These are phyloP conservation scores for Potamilus streckersoni DNA, from an alignment of 1,140 invertebrate genomes.

Conservation along the genomic window DNA sequence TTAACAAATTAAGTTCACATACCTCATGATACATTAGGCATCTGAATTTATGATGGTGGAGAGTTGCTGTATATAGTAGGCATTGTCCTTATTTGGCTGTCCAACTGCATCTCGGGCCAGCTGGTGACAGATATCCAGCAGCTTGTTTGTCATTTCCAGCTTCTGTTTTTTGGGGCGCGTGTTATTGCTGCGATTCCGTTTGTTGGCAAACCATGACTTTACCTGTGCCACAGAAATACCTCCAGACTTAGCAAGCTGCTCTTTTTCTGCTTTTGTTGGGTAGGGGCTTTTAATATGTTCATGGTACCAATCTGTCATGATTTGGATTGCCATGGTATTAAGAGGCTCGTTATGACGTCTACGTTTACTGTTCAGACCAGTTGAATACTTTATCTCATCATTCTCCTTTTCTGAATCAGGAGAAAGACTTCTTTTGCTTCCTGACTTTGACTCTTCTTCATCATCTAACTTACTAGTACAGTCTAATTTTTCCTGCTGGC, in stretches of 20 bases:
- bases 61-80: conserved; percentile 58
- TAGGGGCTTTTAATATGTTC: conserved; percentile 58
- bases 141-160: conserved; percentile 53
- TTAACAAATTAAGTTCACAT: too few species aligned
- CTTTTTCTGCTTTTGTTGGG: conserved; percentile 58
- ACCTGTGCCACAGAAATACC: conserved; percentile 59
- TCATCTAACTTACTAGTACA: conserved; percentile 1
- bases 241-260: conserved; percentile 52
- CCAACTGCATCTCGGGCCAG: conserved; percentile 39
- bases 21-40: neutral
- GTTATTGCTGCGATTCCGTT: conserved; percentile 63
- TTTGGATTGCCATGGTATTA: conserved; percentile 46
- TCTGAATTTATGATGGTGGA: conserved; percentile 40
- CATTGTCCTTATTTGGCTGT: conserved; percentile 49
- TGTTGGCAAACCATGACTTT: conserved; percentile 66
- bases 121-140: conserved; percentile 54
- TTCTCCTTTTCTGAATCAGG: neutral
- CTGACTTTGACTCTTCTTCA: neutral
- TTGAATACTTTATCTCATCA: conserved; percentile 3
- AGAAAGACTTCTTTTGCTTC: neutral
- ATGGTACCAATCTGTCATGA: conserved; percentile 61
- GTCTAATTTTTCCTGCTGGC: conserved; percentile 5
- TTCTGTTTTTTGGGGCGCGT: conserved; percentile 63
- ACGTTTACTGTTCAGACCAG: conserved; percentile 18
- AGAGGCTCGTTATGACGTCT: conserved; percentile 58